These are phyloP conservation scores for Gymnorhina tibicen DNA, from an alignment of 2,113 vertebrate genomes.

Conservation along the genomic window DNA sequence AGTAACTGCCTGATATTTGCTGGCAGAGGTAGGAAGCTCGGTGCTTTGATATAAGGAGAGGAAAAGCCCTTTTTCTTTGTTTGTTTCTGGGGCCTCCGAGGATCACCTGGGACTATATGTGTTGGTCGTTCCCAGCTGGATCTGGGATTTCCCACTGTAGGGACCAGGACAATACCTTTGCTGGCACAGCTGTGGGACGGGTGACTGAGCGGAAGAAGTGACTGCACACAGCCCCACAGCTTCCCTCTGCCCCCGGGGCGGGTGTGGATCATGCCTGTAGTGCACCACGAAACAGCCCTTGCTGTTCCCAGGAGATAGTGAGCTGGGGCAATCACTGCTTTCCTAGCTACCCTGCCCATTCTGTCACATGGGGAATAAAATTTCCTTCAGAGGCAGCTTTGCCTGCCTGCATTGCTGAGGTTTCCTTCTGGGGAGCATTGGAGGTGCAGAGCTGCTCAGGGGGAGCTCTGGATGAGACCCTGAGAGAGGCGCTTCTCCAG, in stretches of 20 bases:
- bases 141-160: background rate
- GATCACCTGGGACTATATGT: background rate
- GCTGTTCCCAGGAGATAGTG: background rate
- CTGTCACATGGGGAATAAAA: background rate
- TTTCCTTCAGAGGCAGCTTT: background rate
- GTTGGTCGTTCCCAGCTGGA: background rate
- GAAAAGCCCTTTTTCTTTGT: background rate
- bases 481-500: accelerated
- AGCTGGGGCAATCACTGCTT: background rate
- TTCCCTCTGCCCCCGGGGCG: accelerated
- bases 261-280: background rate
- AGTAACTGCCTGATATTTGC: background rate
- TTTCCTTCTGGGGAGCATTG: accelerated
- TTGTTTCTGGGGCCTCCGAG: background rate
- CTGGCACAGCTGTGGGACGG: background rate
- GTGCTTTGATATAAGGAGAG: background rate
- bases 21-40: background rate
- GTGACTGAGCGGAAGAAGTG: background rate
- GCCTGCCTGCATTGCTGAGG: background rate
- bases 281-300: accelerated
- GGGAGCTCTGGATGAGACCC: background rate
- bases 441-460: background rate
- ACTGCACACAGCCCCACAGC: background rate
- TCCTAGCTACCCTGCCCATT: background rate
- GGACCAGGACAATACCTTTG: background rate